Evolutionary conservation across 2,797 vertebrate genomes (phyloP).

Genomic region (Melopsittacus undulatus): DNA sequence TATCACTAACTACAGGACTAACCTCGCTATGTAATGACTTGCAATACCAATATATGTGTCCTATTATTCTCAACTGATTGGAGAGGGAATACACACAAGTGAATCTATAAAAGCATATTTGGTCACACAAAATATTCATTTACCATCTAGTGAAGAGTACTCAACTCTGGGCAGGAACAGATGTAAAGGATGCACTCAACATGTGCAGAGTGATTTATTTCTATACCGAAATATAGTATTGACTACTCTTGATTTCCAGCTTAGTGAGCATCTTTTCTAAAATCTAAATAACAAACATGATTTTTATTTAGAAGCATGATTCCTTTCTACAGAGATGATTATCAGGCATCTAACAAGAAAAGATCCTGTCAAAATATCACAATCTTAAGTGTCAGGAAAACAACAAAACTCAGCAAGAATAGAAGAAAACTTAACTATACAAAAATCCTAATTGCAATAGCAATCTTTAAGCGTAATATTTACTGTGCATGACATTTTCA

Average conservation of each 20-base stretch:
- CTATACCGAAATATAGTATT: not conserved
- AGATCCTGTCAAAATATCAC: not conserved
- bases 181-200: not conserved
- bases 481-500: not conserved
- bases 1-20: not conserved
- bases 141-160: not conserved
- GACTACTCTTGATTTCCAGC: not conserved
- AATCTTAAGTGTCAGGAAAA: not conserved
- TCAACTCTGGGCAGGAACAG: not conserved
- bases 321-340: not conserved
- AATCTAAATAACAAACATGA: not conserved
- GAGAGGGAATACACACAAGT: not conserved
- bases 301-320: not conserved
- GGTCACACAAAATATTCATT: not conserved
- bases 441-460: conserved; percentile 1
- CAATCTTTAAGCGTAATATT: conserved; percentile 14
- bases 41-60: not conserved
- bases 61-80: not conserved
- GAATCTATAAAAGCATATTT: not conserved
- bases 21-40: fast-evolving
- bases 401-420: not conserved
- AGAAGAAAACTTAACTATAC: not conserved
- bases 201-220: not conserved
- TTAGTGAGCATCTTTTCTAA: not conserved
- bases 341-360: not conserved